These are phyloP conservation scores for Semnornis frantzii DNA, from an alignment of 2,113 vertebrate genomes.

Conservation along the genomic window DNA sequence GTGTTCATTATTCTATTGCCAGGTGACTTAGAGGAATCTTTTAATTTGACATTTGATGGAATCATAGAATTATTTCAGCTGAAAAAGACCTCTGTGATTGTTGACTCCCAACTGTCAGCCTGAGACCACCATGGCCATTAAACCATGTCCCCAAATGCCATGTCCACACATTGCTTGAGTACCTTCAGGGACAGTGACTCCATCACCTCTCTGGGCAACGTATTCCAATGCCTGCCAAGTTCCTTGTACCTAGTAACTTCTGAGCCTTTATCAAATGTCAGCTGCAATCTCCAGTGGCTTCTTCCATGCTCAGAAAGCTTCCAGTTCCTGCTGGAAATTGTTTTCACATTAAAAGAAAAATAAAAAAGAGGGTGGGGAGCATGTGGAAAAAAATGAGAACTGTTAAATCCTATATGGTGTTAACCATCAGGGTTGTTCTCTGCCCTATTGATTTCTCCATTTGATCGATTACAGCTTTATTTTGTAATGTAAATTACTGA, in stretches of 20 bases:
- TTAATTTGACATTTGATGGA: neutral
- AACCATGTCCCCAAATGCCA: too few relatives aligned
- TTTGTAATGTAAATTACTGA: neutral
- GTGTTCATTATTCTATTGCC: neutral
- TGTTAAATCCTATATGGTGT: neutral
- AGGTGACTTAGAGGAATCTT: neutral
- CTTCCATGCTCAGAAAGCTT: neutral
- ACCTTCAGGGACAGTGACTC: too few relatives aligned
- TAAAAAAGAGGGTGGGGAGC: neutral
- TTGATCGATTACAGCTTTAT: slow-evolving; percentile 8
- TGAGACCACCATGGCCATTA: too few relatives aligned
- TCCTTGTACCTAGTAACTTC: neutral
- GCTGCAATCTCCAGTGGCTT: neutral
- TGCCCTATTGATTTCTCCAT: slow-evolving; percentile 36
- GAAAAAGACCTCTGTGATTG: too few relatives aligned
- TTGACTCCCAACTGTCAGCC: too few relatives aligned
- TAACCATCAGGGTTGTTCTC: neutral
- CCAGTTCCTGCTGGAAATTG: neutral
- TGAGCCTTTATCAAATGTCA: neutral
- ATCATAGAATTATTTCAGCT: too few relatives aligned
- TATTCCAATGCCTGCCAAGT: neutral
- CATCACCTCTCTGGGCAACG: too few relatives aligned
- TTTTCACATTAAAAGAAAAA: neutral
- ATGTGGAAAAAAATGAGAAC: neutral
- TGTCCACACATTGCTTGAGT: too few relatives aligned